Base-by-base conservation (phyloP, 2,113 vertebrate species). In the Parus major region DNA sequence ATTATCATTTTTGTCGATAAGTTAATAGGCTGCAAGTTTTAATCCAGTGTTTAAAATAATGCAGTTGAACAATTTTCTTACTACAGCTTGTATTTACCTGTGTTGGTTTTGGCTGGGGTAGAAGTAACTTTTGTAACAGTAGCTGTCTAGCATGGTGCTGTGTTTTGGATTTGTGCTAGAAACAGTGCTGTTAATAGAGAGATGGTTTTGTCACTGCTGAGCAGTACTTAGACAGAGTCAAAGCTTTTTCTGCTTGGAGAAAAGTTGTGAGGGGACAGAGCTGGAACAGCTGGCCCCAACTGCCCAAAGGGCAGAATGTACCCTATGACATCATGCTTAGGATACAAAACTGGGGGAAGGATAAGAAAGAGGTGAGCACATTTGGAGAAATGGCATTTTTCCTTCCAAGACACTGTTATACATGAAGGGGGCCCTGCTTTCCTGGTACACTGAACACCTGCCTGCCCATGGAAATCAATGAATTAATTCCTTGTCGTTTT, bases 401-500 rank as follows among this genome's bases (percentile, higher is more conserved):
- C 53, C 41, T 72, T 17, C 15, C 44, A 84, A 53, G 31, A 53
- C 13, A 36, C 15, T 5, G 1, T 46, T 57, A 17, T 39, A 11
- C 0, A 0, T 0, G 0, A 24, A 66, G 56, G 33, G 28, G 20
- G 11, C 10, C 18, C 9, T 16, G 21, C 18, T 72, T 56, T 41
- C 53, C 47, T 78, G 42, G 28, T 28, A 57, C 36, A 29, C 36
- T 59, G 35, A 64, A 21, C n/a, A 31, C 23, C 41, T 49, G 14
- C 31, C 44, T 29, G n/a, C 19, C 14, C 0, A 12, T 20, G 27
- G 31, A 11, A 66, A 60, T 12, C 0, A 16, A 11, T 17, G 1
- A 49, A 49, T 44, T 10, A 41, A 68, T 52, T 68, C 47, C 42
- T 42, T 63, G 31, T 19, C 66, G 14, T 15, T 82, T 82, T 41